phyloP scores from a whole-genome alignment of 2,797 vertebrate genomes.

The Schizopygopsis malacanthus region DNA sequence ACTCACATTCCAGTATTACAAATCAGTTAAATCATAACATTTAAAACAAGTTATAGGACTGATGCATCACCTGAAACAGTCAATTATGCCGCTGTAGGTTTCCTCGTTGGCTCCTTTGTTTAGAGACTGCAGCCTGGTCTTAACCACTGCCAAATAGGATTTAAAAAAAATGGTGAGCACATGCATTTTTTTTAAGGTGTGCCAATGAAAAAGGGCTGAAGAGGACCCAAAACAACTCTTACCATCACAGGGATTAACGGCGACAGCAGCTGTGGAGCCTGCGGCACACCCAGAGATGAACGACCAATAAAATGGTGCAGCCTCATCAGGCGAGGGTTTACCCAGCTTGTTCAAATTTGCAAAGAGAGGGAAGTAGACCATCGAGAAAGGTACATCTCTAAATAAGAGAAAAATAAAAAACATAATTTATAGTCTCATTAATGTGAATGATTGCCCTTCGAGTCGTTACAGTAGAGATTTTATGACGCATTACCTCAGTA shows the following conservation, averaged over 20 bases:
- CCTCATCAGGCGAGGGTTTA: constrained; percentile 67
- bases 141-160: constrained; percentile 76
- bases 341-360: constrained; percentile 82
- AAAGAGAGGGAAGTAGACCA: constrained; percentile 86
- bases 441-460: not conserved
- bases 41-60: not conserved
- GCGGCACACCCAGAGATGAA: constrained; percentile 83
- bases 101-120: constrained; percentile 83
- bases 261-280: constrained; percentile 81
- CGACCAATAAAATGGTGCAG: constrained; percentile 82
- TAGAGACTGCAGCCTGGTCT: constrained; percentile 85
- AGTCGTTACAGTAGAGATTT: not conserved
- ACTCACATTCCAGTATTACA: not conserved
- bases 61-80: constrained; percentile 76
- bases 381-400: constrained; percentile 86
- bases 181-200: not conserved
- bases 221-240: constrained; percentile 29
- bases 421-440: not conserved
- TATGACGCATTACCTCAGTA: constrained; percentile 76
- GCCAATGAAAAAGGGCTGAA: not conserved
- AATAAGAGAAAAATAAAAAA: constrained; percentile 24
- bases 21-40: not conserved
- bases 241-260: constrained; percentile 87
- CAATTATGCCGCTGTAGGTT: constrained; percentile 79
- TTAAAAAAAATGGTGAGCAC: not conserved